Conservation (phyloP, 64 coral and sea anemone genomes). For the Anthopleura sola region DNA sequence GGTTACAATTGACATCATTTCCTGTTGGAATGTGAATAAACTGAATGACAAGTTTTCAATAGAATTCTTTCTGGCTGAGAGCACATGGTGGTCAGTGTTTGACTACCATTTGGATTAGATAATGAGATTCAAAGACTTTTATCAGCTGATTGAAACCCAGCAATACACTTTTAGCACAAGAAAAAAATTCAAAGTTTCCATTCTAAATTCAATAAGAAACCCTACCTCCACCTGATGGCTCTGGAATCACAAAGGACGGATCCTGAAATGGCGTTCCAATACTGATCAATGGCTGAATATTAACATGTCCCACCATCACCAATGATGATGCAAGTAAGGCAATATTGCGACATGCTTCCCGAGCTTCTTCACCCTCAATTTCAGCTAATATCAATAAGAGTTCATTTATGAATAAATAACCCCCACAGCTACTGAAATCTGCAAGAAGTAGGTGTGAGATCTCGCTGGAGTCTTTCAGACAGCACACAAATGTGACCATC, state of each 20-base stretch:
- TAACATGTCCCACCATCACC: slow-evolving; percentile 86
- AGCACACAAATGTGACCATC: slow-evolving; percentile 85
- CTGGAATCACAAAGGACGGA: slow-evolving; percentile 77
- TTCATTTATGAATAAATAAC: slow-evolving; percentile 84
- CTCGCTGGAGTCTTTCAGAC: slow-evolving; percentile 81
- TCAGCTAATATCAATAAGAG: slow-evolving; percentile 80
- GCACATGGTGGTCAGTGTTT: too few relatives aligned
- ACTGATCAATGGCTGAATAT: slow-evolving; percentile 74
- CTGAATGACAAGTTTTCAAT: too few relatives aligned
- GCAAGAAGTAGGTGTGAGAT: slow-evolving; percentile 74
- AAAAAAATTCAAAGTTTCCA: not conserved
- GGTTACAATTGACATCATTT: too few relatives aligned
- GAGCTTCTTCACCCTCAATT: slow-evolving; percentile 58
- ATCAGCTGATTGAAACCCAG: too few relatives aligned
- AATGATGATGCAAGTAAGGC: slow-evolving; percentile 72
- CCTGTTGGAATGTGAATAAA: too few relatives aligned
- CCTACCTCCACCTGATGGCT: slow-evolving; percentile 80
- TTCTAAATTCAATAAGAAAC: not conserved
- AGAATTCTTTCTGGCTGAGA: too few relatives aligned
- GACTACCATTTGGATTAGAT: too few relatives aligned
- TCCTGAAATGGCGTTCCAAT: slow-evolving; percentile 97
- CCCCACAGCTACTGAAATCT: slow-evolving; percentile 89
- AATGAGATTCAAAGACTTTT: too few relatives aligned
- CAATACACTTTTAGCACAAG: too few relatives aligned
- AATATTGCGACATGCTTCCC: slow-evolving; percentile 81